These are phyloP conservation scores for Noctua fimbriata DNA, from an alignment of 2,888 invertebrate genomes.

Conservation along the genomic window DNA sequence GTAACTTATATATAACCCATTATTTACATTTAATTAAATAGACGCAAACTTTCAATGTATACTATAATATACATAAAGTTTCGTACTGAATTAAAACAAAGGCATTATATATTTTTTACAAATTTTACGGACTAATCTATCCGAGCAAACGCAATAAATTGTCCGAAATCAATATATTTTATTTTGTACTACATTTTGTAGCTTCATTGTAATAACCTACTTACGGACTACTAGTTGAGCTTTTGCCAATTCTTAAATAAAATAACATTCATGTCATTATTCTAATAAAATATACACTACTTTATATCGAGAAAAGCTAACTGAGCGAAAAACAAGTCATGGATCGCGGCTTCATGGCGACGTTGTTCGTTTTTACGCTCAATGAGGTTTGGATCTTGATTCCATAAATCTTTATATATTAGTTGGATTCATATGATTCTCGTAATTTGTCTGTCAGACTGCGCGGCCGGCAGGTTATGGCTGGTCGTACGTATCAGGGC, in stretches of 20 bases:
- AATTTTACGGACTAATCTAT: slow-evolving; percentile 60
- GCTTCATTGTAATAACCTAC: slow-evolving; percentile 19
- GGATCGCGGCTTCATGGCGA: not conserved
- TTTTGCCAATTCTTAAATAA: slow-evolving; percentile 20
- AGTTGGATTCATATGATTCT: slow-evolving; percentile 61
- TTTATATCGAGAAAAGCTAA: slow-evolving; percentile 31
- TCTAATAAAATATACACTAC: slow-evolving; percentile 8
- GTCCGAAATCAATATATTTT: slow-evolving; percentile 21
- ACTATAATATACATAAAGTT: slow-evolving; percentile 64
- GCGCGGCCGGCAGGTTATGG: slow-evolving; percentile 76
- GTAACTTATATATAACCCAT: slow-evolving; percentile 39
- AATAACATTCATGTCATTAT: slow-evolving; percentile 20
- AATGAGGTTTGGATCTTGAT: slow-evolving; percentile 25
- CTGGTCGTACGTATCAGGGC: slow-evolving; percentile 76
- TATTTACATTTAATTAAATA: slow-evolving; percentile 31
- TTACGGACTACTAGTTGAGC: slow-evolving; percentile 44
- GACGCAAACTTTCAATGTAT: slow-evolving; percentile 58
- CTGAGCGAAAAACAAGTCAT: slow-evolving; percentile 15
- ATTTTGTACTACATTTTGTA: slow-evolving; percentile 50
- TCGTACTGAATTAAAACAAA: slow-evolving; percentile 21
- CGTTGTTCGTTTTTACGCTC: slow-evolving; percentile 6
- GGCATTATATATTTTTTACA: slow-evolving; percentile 49
- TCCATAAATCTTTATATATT: slow-evolving; percentile 19
- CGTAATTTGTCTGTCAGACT: slow-evolving; percentile 71
- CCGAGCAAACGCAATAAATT: slow-evolving; percentile 18